Evolutionary conservation across 1,140 invertebrate species (phyloP).

Genomic region (Druon quercuslanigerum): DNA sequence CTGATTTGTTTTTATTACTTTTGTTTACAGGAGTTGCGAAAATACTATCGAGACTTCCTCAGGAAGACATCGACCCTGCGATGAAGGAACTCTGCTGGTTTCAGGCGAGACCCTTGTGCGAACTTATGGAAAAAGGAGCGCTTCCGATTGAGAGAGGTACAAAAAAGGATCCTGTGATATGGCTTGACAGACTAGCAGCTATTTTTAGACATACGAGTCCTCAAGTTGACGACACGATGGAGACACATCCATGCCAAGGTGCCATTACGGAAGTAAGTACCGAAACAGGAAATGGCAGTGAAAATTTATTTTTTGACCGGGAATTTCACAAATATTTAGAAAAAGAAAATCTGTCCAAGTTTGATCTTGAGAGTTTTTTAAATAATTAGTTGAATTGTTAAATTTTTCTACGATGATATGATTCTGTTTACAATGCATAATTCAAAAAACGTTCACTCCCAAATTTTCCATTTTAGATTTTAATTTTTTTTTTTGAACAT

Average conservation of each 20-base stretch:
- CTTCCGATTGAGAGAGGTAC: constrained; percentile 68
- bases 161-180: constrained; percentile 89
- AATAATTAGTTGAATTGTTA: too few species aligned
- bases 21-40: constrained; percentile 77
- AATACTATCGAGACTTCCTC: constrained; percentile 79
- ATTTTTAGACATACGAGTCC: constrained; percentile 90
- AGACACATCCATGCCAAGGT: constrained; percentile 87
- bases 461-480: too few species aligned
- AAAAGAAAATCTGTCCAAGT: too few species aligned
- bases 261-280: constrained; percentile 84
- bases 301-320: too few species aligned
- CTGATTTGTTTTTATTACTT: constrained; percentile 20
- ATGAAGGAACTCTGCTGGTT: constrained; percentile 87
- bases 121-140: constrained; percentile 76
- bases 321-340: too few species aligned
- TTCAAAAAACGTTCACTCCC: too few species aligned
- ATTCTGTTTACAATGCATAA: too few species aligned
- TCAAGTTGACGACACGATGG: constrained; percentile 77
- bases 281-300: not conserved
- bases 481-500: too few species aligned
- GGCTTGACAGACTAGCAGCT: constrained; percentile 93
- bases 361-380: too few species aligned
- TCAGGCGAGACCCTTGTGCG: constrained; percentile 82
- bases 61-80: constrained; percentile 78
- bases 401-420: too few species aligned